Percentiles rank a stretch among this genome's conserved stretches.
phyloP scores from a whole-genome alignment of 2,888 invertebrate species.

The Panopea generosa region DNA sequence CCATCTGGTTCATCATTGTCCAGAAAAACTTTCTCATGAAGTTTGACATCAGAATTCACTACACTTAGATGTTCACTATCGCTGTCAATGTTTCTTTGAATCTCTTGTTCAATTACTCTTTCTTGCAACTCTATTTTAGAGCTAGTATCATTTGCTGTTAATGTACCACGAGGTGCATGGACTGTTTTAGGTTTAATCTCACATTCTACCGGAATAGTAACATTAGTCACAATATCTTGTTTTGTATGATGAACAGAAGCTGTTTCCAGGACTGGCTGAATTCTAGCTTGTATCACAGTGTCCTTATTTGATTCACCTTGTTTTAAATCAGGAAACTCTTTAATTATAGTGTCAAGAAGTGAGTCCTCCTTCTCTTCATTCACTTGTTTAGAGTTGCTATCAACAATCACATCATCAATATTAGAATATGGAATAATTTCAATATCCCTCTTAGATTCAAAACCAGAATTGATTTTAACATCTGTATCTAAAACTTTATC shows the following conservation, averaged over 20 bases:
- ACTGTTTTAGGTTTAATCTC: slow-evolving; percentile 53
- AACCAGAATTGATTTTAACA: no score
- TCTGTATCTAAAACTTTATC: slow-evolving; percentile 1
- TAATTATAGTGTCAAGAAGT: slow-evolving; percentile 43
- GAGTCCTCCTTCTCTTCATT: slow-evolving; percentile 42
- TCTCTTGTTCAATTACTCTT: slow-evolving; percentile 7
- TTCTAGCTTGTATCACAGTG: slow-evolving; percentile 19
- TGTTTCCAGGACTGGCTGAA: slow-evolving; percentile 26
- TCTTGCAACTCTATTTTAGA: slow-evolving; percentile 40
- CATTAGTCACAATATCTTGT: slow-evolving; percentile 25
- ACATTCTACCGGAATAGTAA: slow-evolving; percentile 34
- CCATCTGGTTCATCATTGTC: slow-evolving; percentile 34
- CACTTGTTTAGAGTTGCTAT: slow-evolving; percentile 12
- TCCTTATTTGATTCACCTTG: slow-evolving; percentile 16
- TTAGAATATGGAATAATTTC: slow-evolving; percentile 33
- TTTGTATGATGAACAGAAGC: slow-evolving; percentile 20
- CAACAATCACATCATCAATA: slow-evolving; percentile 18
- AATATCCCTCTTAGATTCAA: not conserved
- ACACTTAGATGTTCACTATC: slow-evolving; percentile 36
- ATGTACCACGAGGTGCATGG: slow-evolving; percentile 33
- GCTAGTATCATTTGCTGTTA: slow-evolving; percentile 8
- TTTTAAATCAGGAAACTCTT: slow-evolving; percentile 44
- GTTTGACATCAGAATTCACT: not conserved
- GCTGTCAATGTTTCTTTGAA: slow-evolving; percentile 31
- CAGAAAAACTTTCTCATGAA: not conserved